A percentile compares a stretch with the other conserved stretches of the same genome.
These are phyloP conservation scores for Notarius lentiginosus DNA, from an alignment of 2,113 vertebrate species.

Conservation along the genomic window DNA sequence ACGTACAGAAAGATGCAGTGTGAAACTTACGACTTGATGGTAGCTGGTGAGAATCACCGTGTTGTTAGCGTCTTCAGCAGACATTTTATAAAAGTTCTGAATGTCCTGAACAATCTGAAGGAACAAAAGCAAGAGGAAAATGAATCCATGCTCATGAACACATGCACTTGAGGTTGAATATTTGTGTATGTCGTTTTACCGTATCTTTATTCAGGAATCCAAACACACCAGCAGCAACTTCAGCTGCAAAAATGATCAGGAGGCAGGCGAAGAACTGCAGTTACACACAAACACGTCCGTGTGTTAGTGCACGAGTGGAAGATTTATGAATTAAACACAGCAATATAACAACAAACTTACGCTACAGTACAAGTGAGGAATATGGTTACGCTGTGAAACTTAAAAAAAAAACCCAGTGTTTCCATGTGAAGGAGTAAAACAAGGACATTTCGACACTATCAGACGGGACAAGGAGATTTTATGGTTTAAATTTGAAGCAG, in stretches of 20 bases:
- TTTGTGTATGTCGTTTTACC: slow-evolving; percentile 64
- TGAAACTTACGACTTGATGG: slow-evolving; percentile 29
- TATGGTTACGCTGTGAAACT: background rate
- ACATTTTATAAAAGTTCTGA: slow-evolving; percentile 80
- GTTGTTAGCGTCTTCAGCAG: slow-evolving; percentile 63
- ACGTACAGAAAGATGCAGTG: background rate
- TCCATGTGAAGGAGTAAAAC: background rate
- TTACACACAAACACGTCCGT: background rate
- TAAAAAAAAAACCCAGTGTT: background rate
- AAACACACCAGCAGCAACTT: slow-evolving; percentile 93
- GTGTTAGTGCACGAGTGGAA: background rate
- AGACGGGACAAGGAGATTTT: background rate
- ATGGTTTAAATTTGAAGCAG: background rate
- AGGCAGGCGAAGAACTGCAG: slow-evolving; percentile 93
- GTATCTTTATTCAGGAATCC: slow-evolving; percentile 91
- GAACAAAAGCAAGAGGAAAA: slow-evolving; percentile 1
- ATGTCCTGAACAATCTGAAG: slow-evolving; percentile 85
- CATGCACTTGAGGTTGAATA: background rate
- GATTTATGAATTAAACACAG: background rate
- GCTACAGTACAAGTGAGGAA: background rate
- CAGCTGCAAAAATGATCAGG: slow-evolving; percentile 93
- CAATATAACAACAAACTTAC: background rate
- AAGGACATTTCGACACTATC: background rate
- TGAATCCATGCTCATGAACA: background rate
- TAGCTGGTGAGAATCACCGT: slow-evolving; percentile 1